Percentiles rank a stretch among this genome's conserved stretches.
phyloP scores from a whole-genome alignment of 37 sponge, comb jelly and placozoan species.

The Ianthella basta region DNA sequence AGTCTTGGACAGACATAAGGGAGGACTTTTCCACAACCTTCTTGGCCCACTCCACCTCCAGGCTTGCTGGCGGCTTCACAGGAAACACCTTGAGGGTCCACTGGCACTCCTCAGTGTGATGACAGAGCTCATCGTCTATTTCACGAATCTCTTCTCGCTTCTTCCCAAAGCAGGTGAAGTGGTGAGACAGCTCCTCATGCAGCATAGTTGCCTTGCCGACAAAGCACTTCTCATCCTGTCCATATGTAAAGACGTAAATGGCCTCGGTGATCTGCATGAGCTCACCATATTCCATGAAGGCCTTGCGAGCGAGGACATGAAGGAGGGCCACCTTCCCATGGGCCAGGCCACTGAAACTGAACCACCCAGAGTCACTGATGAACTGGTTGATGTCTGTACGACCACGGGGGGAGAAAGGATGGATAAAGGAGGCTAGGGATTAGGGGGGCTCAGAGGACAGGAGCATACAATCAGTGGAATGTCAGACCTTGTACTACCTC shows the following conservation, averaged over 20 bases:
- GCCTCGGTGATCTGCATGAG: constrained; percentile 51
- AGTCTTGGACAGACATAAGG: constrained; percentile 41
- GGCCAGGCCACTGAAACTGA: constrained; percentile 54
- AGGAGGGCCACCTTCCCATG: constrained; percentile 64
- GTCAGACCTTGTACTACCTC: not conserved
- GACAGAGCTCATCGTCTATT: constrained; percentile 84
- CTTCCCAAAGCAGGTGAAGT: constrained; percentile 74
- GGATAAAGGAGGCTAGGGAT: not conserved
- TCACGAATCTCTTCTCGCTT: constrained; percentile 52
- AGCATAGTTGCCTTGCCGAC: constrained; percentile 72
- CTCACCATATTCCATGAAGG: constrained; percentile 30
- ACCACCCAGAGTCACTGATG: constrained; percentile 79
- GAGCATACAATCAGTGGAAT: not conserved
- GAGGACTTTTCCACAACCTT: constrained; percentile 54
- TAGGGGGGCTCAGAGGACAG: not conserved
- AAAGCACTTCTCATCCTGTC: constrained; percentile 68
- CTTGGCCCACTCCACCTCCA: constrained; percentile 80
- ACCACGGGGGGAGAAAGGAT: not conserved
- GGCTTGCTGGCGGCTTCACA: constrained; percentile 21
- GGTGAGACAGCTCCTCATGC: constrained; percentile 52
- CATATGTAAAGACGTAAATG: constrained; percentile 55
- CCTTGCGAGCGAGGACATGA: constrained; percentile 66
- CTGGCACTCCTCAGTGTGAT: constrained; percentile 57
- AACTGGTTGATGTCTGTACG: constrained; percentile 66
- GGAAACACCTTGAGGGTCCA: constrained; percentile 63